Evolutionary conservation across 2,113 vertebrate genomes (phyloP), one percentile per base, ranked within the genome.

Genomic region (Ciconia stormi): DNA sequence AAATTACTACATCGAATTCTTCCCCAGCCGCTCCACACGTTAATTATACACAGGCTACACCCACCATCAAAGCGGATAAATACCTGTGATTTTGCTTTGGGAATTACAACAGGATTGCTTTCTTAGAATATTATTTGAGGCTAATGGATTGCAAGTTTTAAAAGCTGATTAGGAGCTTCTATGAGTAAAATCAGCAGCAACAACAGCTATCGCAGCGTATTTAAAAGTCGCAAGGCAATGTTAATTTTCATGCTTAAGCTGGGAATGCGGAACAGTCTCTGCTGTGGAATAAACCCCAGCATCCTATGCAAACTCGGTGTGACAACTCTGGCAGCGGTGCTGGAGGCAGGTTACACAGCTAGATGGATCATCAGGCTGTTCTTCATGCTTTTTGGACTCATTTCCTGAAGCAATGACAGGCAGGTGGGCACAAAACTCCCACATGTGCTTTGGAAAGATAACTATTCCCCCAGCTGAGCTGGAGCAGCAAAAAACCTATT

Each of bases 391-490:
- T 89, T 50, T 85, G 69, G 77, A 52, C 34, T 79, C 20, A 23
- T 85, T 82, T 87, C 71, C 78, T 85, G 55, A 77, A 80, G 74
- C 32, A 81, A 3, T n/a, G 56, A 79, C 61, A 90, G 40, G 78
- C 73, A 95, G 77, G 84, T 89, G 58, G 70, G 91, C 70, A 86
- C 26, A 61, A 70, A 96, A 95, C 89, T 87, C 93, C 91, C 71
- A 82, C 87, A 19, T 12, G 29, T 76, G 32, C 81, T 91, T 91
- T 85, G 79, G 77, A 94, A 94, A 85, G 50, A 72, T 23, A 89
- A 80, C 71, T 69, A 47, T 59, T 88, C 32, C 16, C 30, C 50
- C 42, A 72, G 62, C 50, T 82, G 25, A 91, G 71, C 38, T 82
- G 36, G 16, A 80, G 77, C 66, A 59, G 53, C 23, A 78, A 49